Evolutionary conservation across 2,113 vertebrate genomes (phyloP).

Genomic region (Orientallactaga bullata): DNA sequence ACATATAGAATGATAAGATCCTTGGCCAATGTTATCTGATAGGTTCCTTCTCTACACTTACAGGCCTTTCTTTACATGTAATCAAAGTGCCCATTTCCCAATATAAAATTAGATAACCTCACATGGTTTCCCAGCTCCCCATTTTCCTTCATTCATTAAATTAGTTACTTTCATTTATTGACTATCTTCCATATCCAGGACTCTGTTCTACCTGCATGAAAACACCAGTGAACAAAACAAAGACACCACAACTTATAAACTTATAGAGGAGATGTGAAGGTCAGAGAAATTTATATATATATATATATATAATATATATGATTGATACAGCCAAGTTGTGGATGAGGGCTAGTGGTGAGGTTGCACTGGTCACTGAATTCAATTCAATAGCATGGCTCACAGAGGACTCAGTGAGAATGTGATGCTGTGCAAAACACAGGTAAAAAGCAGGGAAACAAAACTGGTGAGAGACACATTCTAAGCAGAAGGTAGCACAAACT

Average conservation of each 20-base stretch:
- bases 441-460: too few relatives aligned
- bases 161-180: neutral
- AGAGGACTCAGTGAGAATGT: rapidly evolving
- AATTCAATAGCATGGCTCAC: neutral
- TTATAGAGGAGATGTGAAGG: neutral
- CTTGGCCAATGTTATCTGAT: neutral
- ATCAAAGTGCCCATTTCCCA: neutral
- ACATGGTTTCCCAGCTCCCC: neutral
- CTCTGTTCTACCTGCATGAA: neutral
- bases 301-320: too few relatives aligned
- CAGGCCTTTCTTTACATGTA: neutral
- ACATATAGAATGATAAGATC: neutral
- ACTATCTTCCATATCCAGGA: neutral
- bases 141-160: neutral
- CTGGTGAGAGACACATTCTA: neutral
- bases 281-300: neutral
- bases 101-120: neutral
- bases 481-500: neutral
- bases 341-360: neutral
- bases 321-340: neutral
- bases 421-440: neutral
- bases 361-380: neutral
- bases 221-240: neutral
- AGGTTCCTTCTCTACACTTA: neutral
- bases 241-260: neutral